phyloP scores from a whole-genome alignment of 2,797 vertebrate genomes.

The Pipistrellus nathusii region DNA sequence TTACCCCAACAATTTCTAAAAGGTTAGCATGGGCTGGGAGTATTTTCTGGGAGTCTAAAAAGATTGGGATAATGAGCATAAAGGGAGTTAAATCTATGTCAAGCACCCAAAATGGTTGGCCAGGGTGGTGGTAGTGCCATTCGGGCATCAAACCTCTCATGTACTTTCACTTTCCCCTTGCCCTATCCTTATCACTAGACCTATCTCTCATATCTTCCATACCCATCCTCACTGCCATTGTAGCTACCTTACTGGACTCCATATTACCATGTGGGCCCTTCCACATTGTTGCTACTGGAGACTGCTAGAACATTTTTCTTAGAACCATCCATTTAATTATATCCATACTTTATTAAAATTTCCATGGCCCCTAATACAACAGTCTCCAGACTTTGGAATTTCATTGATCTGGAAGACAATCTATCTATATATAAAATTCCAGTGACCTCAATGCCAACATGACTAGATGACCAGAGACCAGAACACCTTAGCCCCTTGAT shows the following conservation, averaged over 20 bases:
- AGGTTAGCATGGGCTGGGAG: neutral
- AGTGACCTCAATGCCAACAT: too few relatives aligned
- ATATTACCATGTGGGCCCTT: neutral
- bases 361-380: conserved; percentile 7
- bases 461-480: too few relatives aligned
- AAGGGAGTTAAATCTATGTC: neutral
- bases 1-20: neutral
- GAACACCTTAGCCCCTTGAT: too few relatives aligned
- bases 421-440: too few relatives aligned
- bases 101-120: neutral
- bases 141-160: neutral
- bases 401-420: neutral
- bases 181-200: neutral
- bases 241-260: neutral
- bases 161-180: neutral
- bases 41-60: neutral
- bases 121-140: neutral
- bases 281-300: neutral
- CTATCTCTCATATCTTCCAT: neutral
- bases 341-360: neutral
- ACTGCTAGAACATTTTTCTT: neutral
- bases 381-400: neutral
- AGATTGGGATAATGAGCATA: neutral
- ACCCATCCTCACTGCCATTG: neutral
- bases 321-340: neutral